Conservation (phyloP, 2,888 invertebrate genomes). For the Trachelus stipa region DNA sequence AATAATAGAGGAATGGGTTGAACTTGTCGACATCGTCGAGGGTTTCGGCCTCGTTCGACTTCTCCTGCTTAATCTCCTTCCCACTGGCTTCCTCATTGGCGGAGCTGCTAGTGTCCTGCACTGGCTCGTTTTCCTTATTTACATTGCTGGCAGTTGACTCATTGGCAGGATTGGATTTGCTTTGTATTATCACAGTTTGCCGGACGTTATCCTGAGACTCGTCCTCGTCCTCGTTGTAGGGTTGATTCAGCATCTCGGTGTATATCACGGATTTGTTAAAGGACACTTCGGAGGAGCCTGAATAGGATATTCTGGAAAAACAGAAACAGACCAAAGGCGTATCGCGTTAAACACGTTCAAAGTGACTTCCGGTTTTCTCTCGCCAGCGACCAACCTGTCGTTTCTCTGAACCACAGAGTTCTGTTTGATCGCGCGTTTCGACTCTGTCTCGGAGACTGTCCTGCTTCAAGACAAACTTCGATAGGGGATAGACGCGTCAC, state of each 20-base stretch:
- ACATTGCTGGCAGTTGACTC: conserved; percentile 19
- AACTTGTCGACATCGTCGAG: conserved; percentile 64
- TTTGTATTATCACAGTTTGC: conserved; percentile 13
- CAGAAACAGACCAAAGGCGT: background rate
- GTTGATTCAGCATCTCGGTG: conserved; percentile 1
- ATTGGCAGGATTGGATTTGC: conserved; percentile 13
- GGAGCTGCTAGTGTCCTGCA: conserved; percentile 10
- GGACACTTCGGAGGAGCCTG: conserved; percentile 32
- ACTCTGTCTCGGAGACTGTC: too few species aligned
- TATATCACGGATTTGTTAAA: conserved; percentile 29
- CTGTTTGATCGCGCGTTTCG: too few species aligned
- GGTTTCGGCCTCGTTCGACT: conserved; percentile 33
- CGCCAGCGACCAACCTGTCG: too few species aligned
- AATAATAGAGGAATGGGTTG: conserved; percentile 72
- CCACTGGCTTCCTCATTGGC: conserved; percentile 17
- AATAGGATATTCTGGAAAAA: conserved; percentile 35
- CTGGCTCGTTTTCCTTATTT: conserved; percentile 19
- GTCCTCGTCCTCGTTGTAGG: conserved; percentile 27
- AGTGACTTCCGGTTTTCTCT: too few species aligned
- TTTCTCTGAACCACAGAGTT: too few species aligned
- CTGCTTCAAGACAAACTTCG: too few species aligned
- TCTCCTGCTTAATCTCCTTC: conserved; percentile 9
- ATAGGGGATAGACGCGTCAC: too few species aligned
- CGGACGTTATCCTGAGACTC: conserved; percentile 16
- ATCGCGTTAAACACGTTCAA: too few species aligned